phyloP scores from a whole-genome alignment of 2,797 vertebrate species.

The Peromyscus melanophrys region DNA sequence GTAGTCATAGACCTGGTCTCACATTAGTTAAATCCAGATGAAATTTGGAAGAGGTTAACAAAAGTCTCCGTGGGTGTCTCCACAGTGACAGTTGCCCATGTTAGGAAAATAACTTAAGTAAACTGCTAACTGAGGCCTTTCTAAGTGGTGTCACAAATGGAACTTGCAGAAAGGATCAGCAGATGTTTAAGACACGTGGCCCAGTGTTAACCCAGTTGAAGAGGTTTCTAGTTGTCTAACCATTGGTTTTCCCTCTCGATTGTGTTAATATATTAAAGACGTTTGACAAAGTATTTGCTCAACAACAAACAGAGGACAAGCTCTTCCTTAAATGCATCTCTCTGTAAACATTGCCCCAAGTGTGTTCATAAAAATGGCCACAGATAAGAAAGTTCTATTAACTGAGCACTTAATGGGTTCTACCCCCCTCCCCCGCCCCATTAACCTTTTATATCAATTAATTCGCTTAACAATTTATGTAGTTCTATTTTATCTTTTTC shows the following conservation, averaged over 20 bases:
- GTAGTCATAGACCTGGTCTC: slow-evolving; percentile 79
- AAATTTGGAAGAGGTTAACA: slow-evolving; percentile 84
- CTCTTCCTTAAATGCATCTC: slow-evolving; percentile 54
- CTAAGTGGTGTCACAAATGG: slow-evolving; percentile 83
- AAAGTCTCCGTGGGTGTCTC: slow-evolving; percentile 80
- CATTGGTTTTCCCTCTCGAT: slow-evolving; percentile 82
- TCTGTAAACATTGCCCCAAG: slow-evolving; percentile 23
- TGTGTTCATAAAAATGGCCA: slow-evolving; percentile 14
- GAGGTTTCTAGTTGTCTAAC: slow-evolving; percentile 81
- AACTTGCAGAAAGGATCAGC: slow-evolving; percentile 82
- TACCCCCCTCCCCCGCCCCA: not conserved
- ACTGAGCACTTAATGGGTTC: slow-evolving; percentile 16
- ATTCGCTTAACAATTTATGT: not conserved
- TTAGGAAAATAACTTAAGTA: slow-evolving; percentile 83
- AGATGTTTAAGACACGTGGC: slow-evolving; percentile 81
- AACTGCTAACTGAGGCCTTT: slow-evolving; percentile 79
- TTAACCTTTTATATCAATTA: slow-evolving; percentile 17
- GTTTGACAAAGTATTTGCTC: slow-evolving; percentile 72
- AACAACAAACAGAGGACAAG: slow-evolving; percentile 34
- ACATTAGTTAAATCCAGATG: slow-evolving; percentile 81
- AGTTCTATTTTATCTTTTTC: not conserved
- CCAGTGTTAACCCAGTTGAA: slow-evolving; percentile 76
- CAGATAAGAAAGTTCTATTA: slow-evolving; percentile 12
- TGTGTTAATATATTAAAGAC: slow-evolving; percentile 68
- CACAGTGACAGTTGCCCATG: slow-evolving; percentile 82